phyloP scores from a whole-genome alignment of 2,797 vertebrate genomes.

The Microctenopoma steveboyesi region DNA sequence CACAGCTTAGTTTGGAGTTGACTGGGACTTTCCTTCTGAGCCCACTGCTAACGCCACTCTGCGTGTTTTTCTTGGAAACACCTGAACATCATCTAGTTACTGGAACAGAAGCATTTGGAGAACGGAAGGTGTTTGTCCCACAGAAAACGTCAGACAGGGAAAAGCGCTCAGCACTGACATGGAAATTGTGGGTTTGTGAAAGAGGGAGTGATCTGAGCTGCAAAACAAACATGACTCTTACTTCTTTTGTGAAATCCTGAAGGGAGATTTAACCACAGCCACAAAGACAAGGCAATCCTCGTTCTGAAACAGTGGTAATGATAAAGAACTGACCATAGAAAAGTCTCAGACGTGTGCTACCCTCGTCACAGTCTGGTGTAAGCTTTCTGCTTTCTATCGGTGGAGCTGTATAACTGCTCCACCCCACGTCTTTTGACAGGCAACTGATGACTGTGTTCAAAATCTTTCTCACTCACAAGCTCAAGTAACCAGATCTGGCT shows the following conservation, averaged over 20 bases:
- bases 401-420: constrained; percentile 13
- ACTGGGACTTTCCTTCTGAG: constrained; percentile 36
- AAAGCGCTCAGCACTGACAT: constrained; percentile 48
- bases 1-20: constrained; percentile 38
- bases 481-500: constrained; percentile 27
- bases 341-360: constrained; percentile 17
- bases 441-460: constrained; percentile 15
- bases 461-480: constrained; percentile 4
- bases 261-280: constrained; percentile 24
- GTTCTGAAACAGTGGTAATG: not conserved
- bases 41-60: constrained; percentile 12
- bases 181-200: constrained; percentile 62
- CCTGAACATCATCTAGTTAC: constrained; percentile 44
- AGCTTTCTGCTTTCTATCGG: constrained; percentile 69
- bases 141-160: constrained; percentile 42
- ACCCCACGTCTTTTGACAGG: too few species aligned
- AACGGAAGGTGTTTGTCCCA: constrained; percentile 54
- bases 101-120: constrained; percentile 48
- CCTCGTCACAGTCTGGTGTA: constrained; percentile 50
- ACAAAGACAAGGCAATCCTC: not conserved
- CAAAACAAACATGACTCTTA: constrained; percentile 68
- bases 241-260: constrained; percentile 60
- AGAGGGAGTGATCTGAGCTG: constrained; percentile 62
- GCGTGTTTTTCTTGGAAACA: constrained; percentile 65
- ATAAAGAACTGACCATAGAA: constrained; percentile 16